Conservation (phyloP, 2,113 vertebrate species). For the Carassius carassius region DNA sequence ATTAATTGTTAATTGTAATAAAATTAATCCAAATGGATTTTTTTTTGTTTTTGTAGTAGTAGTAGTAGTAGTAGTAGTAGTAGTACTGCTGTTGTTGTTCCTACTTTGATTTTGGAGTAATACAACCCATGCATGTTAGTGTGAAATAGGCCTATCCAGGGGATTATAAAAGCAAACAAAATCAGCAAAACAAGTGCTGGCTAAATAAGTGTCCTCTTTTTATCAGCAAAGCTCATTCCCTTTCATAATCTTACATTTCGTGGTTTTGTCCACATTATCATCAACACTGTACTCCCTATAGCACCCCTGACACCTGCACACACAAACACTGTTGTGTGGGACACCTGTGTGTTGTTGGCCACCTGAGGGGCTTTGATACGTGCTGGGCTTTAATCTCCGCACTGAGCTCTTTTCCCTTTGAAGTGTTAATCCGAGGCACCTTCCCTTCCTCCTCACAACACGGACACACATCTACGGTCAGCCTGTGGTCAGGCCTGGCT, state of each 20-base stretch:
- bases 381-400: slow-evolving; percentile 77
- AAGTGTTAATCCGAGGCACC: slow-evolving; percentile 73
- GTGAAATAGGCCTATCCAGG: neutral
- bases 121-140: neutral
- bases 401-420: slow-evolving; percentile 70
- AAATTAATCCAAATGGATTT: neutral
- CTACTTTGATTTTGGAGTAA: neutral
- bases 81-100: neutral
- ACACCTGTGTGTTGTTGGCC: slow-evolving; percentile 68
- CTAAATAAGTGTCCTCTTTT: neutral
- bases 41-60: too few relatives aligned
- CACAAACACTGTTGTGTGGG: slow-evolving; percentile 25
- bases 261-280: slow-evolving; percentile 4
- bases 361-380: slow-evolving; percentile 76
- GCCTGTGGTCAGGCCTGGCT: slow-evolving; percentile 12
- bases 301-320: slow-evolving; percentile 5
- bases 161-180: neutral
- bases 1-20: neutral
- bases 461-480: slow-evolving; percentile 34
- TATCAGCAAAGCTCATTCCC: neutral
- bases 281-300: slow-evolving; percentile 15
- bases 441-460: slow-evolving; percentile 50
- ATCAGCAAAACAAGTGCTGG: neutral
- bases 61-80: too few relatives aligned
- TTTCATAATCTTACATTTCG: neutral